A percentile compares a stretch with the other conserved stretches of the same genome.
phyloP scores from a whole-genome alignment of 2,113 vertebrate species.

The Sylvicapra grimmia region DNA sequence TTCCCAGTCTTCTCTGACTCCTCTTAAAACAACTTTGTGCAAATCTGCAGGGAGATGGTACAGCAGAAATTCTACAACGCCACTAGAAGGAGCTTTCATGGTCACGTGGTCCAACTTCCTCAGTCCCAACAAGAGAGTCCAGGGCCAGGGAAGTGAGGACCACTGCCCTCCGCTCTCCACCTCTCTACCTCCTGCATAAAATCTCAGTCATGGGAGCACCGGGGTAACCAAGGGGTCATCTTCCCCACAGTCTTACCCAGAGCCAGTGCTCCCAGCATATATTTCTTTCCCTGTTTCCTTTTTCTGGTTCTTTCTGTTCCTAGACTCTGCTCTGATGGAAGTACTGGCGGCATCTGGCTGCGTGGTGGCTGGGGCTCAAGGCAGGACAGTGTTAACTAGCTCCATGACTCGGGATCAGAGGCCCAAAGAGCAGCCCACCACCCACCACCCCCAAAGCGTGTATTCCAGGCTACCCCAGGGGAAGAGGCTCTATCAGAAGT shows the following conservation, averaged over 20 bases:
- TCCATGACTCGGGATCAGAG: neutral
- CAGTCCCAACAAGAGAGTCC: neutral
- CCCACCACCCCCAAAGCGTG: neutral
- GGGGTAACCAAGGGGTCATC: fast-evolving
- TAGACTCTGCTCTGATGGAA: neutral
- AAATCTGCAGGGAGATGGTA: neutral
- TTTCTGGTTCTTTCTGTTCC: neutral
- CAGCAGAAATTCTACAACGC: neutral
- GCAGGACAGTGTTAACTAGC: neutral
- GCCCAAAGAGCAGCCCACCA: too few relatives aligned
- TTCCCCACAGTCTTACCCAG: neutral
- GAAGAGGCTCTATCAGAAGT: neutral
- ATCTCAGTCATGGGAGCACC: fast-evolving
- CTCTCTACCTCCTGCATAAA: fast-evolving
- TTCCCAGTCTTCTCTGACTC: neutral
- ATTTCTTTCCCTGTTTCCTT: too few relatives aligned
- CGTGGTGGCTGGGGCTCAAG: fast-evolving
- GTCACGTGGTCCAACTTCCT: fast-evolving
- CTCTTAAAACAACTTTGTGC: neutral
- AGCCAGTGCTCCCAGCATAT: fast-evolving
- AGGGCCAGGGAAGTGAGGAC: neutral
- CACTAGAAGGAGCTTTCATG: neutral
- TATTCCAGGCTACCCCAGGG: neutral
- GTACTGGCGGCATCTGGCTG: fast-evolving
- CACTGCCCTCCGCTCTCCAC: too few relatives aligned